Conservation (phyloP, 2,888 invertebrate genomes). For the Emmelina monodactyla region DNA sequence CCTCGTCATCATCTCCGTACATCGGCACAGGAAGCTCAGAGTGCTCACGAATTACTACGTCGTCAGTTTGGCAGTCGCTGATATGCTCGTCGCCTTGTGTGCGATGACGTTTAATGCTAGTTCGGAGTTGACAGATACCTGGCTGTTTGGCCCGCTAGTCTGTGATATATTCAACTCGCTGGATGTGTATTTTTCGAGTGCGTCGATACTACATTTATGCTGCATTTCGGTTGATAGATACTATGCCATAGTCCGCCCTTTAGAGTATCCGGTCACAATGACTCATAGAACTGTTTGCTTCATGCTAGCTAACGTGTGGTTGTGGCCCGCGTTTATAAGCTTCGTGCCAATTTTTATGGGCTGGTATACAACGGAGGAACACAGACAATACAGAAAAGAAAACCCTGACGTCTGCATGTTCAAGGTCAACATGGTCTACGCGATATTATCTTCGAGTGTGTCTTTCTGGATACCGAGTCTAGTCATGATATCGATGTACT, state of each 20-base stretch:
- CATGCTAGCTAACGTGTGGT: conserved; percentile 91
- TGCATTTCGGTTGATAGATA: conserved; percentile 94
- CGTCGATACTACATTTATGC: conserved; percentile 91
- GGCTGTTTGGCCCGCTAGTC: conserved; percentile 90
- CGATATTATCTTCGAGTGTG: conserved; percentile 86
- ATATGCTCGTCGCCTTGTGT: conserved; percentile 89
- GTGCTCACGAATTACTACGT: conserved; percentile 96
- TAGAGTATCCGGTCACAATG: conserved; percentile 93
- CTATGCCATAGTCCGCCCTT: conserved; percentile 89
- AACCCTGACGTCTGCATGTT: conserved; percentile 83
- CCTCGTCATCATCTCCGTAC: conserved; percentile 85
- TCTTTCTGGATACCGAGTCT: conserved; percentile 94
- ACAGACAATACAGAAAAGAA: conserved; percentile 68
- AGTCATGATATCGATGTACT: conserved; percentile 93
- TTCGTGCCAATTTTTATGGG: conserved; percentile 95
- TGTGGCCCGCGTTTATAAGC: conserved; percentile 89
- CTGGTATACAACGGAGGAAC: conserved; percentile 90
- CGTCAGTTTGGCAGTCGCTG: conserved; percentile 92
- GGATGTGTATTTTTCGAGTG: conserved; percentile 93
- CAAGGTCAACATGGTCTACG: conserved; percentile 86
- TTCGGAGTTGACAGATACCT: conserved; percentile 84
- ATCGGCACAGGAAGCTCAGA: conserved; percentile 80
- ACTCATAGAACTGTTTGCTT: conserved; percentile 81
- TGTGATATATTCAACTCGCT: conserved; percentile 95
- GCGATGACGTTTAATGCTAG: conserved; percentile 94